Percentiles rank a stretch among this genome's conserved stretches.
These are phyloP conservation scores for Icerya purchasi DNA, from an alignment of 2,888 invertebrate species.

Conservation along the genomic window DNA sequence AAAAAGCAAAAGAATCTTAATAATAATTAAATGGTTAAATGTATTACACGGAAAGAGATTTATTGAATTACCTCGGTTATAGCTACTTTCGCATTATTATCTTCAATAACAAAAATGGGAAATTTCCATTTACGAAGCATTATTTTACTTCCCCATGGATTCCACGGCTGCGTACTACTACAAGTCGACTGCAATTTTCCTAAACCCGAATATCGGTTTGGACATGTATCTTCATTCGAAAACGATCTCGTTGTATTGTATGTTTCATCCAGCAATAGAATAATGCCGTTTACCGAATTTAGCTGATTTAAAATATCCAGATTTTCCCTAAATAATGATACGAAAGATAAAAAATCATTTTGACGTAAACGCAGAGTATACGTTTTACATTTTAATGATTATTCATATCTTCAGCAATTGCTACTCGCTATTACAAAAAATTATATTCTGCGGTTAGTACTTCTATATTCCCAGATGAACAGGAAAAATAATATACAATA, in stretches of 20 bases:
- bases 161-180: conserved; percentile 39
- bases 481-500: no score
- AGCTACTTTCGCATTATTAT: conserved; percentile 26
- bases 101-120: conserved; percentile 57
- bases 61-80: neutral
- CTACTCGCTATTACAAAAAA: no score
- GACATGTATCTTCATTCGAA: neutral
- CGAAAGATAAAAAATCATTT: neutral
- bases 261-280: neutral
- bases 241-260: neutral
- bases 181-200: neutral
- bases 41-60: no score
- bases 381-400: no score
- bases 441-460: no score
- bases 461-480: no score
- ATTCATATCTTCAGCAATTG: no score
- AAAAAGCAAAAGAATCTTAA: no score
- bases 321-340: neutral
- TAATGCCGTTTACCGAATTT: neutral
- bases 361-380: no score
- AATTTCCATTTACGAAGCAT: conserved; percentile 64
- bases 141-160: conserved; percentile 50
- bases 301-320: neutral
- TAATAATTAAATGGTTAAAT: no score
- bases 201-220: neutral